Evolutionary conservation across 2,113 vertebrate genomes (phyloP), one percentile per base, ranked within the genome.

Genomic region (Sialia sialis): DNA sequence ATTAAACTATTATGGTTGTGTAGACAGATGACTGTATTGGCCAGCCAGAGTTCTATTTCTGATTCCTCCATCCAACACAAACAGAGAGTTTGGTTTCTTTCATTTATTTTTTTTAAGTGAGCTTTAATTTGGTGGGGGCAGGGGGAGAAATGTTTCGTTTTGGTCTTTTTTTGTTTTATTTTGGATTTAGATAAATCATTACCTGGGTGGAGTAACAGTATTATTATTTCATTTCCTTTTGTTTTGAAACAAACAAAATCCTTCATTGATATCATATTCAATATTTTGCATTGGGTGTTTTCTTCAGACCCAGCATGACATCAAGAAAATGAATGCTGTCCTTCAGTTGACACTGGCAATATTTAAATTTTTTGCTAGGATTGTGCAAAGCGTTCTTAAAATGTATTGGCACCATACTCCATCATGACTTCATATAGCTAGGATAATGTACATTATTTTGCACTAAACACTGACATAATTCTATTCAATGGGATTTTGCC

Each of bases 401-500:
- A 55, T 56, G 20, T 52, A 54, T 52, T 90, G 87, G 93, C 62
- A 94, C 59, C 2, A 2, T 69, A 51, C 58, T 91, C 54, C 44
- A 56, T 89, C 67, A 87, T 79, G 76, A 94, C 90, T 94, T 97
- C 90, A 93, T 23, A 89, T 12, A 44, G 51, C 46, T 92, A 13
- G 38, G 52, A 93, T 79, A 95, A 55, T 26, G 52, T 82, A 82
- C 23, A 60, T 67, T 89, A 81, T 94, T 96, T 95, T 93, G 80
- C 78, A 91, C 80, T 81, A 87, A 91, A 96, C 67, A 84, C 59
- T 67, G 84, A 73, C 60, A 91, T 63, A 83, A 87, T 83, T 95
- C 64, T 75, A 66, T 56, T 92, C 51, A 51, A 84, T 92, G 72
- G 58, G 32, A 83, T 78, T 94, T 77, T 92, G 43, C 43, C 67